Percentiles rank a stretch among this genome's conserved stretches.
These are phyloP conservation scores for Leguminivora glycinivorella DNA, from an alignment of 1,140 invertebrate genomes.

Conservation along the genomic window DNA sequence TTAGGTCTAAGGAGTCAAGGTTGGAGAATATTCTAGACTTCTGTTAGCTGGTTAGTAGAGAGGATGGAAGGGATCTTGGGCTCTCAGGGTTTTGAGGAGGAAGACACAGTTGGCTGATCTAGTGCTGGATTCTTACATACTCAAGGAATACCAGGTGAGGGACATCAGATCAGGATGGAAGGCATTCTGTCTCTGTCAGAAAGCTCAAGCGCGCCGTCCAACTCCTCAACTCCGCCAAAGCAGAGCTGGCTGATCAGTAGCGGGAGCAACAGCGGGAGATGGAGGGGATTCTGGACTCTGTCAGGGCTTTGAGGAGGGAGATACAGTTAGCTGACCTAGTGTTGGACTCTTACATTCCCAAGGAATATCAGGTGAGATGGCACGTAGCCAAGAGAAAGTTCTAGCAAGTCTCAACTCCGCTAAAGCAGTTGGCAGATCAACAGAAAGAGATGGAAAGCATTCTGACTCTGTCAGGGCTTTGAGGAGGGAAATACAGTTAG, in stretches of 20 bases:
- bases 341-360: constrained; percentile 93
- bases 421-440: constrained; percentile 92
- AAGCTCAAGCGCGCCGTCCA: constrained; percentile 94
- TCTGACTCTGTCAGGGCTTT: constrained; percentile 82
- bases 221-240: constrained; percentile 89
- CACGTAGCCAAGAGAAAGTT: too few species aligned
- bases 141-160: not conserved
- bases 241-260: constrained; percentile 92
- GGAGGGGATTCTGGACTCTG: constrained; percentile 96
- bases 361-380: constrained; percentile 93
- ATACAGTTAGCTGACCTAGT: constrained; percentile 94
- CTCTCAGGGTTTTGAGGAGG: constrained; percentile 86
- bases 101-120: constrained; percentile 83
- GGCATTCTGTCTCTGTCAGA: too few species aligned
- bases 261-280: constrained; percentile 98
- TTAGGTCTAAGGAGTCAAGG: constrained; percentile 93
- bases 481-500: constrained; percentile 88
- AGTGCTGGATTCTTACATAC: constrained; percentile 4
- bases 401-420: constrained; percentile 89
- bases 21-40: too few species aligned
- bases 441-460: constrained; percentile 83
- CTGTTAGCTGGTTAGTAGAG: constrained; percentile 93
- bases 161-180: constrained; percentile 81
- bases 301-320: constrained; percentile 93
- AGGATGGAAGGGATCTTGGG: constrained; percentile 74